Base-by-base conservation (phyloP, 1,140 invertebrate genomes). In the Polypedilum pembai region DNA sequence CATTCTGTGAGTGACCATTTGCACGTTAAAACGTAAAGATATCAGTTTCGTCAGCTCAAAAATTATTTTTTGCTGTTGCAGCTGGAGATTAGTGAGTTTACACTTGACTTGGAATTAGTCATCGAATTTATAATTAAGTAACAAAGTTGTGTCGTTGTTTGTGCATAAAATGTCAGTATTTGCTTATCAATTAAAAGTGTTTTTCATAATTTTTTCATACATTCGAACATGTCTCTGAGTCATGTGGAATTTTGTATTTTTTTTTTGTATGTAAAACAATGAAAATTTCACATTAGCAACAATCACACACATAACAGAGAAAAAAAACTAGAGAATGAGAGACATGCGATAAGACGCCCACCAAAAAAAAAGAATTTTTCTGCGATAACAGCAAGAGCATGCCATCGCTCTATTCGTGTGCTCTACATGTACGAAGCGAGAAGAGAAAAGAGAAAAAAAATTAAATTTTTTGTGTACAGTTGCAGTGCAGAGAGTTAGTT, bases 241-340 rank as follows among this genome's bases (percentile, higher is more conserved):
- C 45, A 56, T 56, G 12, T 56, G 45, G 45, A 56, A n/a, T 56
- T 12, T 56, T 56, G 4, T n/a, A n/a, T n/a, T n/a, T n/a, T n/a
- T n/a, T n/a, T n/a, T n/a, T n/a, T n/a, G n/a, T n/a, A 15, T 56
- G 45, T 56, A 56, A 56, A 56, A 56, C 24, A 33, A 33, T 33
- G 24, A 15, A 15, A 56, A 12, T 56, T 56, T n/a, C 12, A 56
- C 45, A 56, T 56, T 56, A 56, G 45, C 45, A 56, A 56, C 45
- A 56, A 56, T 56, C 45, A 56, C 45, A 56, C n/a, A n/a, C 12
- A 15, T 4, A 12, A 56, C 45, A 56, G 4, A 56, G 45, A 56
- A 56, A 56, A 56, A 56, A 56, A 56, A 56, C 12, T 56, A 56
- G 45, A 56, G 45, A 56, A 56, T 56, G 45, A 56, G 45, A 56